Percentiles rank a stretch among this genome's conserved stretches.
Conservation (phyloP, 1,140 invertebrate species). For the Ditylenchus dipsaci region DNA sequence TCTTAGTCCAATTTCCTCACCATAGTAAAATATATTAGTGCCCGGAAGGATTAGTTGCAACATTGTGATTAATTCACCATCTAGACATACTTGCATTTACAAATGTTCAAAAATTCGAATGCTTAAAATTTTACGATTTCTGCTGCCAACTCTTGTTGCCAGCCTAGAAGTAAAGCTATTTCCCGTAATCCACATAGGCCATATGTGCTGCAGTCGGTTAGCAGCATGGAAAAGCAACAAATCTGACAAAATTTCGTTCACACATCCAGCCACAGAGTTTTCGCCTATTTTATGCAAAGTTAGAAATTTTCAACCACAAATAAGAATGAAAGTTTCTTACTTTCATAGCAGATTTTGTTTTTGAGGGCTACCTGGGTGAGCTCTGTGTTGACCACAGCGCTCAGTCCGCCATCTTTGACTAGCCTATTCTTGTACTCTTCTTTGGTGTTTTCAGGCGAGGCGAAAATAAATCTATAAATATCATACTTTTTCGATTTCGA, state of each 20-base stretch:
- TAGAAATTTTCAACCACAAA: neutral
- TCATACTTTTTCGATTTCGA: neutral
- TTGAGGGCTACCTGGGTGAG: conserved; percentile 31
- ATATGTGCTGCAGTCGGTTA: conserved; percentile 15
- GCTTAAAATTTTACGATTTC: neutral
- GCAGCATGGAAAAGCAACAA: conserved; percentile 25
- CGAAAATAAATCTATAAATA: conserved; percentile 39
- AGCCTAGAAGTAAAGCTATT: conserved; percentile 30
- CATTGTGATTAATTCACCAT: conserved; percentile 43
- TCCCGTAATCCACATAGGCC: conserved; percentile 39
- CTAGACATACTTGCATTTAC: no score
- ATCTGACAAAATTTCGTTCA: conserved; percentile 40
- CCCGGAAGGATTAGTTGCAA: conserved; percentile 38
- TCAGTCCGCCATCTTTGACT: conserved; percentile 24
- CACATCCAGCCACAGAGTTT: conserved; percentile 29
- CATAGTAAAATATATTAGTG: conserved; percentile 43
- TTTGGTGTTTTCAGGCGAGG: conserved; percentile 34
- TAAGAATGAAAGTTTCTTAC: neutral
- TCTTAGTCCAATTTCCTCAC: conserved; percentile 36
- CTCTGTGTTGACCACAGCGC: conserved; percentile 46
- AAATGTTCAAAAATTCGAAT: no score
- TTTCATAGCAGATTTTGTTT: conserved; percentile 35
- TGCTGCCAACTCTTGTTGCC: conserved; percentile 23
- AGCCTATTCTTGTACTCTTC: conserved; percentile 30
- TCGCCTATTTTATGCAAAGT: neutral